Conservation (phyloP, 2,888 invertebrate genomes). For the Linnaemya tessellans region DNA sequence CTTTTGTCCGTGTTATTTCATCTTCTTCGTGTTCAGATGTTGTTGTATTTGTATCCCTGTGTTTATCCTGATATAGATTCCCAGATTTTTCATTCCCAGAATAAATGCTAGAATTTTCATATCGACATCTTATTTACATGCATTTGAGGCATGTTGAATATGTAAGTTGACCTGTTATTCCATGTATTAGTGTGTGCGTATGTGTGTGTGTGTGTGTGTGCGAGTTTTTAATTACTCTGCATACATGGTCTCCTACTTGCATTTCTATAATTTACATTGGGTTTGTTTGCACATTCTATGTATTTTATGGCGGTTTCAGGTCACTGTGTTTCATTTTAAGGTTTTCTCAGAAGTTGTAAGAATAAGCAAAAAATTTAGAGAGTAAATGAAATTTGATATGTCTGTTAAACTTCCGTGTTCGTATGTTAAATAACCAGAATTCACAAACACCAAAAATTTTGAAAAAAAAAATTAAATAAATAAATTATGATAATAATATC, state of each 20-base stretch:
- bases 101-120: conserved; percentile 62
- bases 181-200: background rate
- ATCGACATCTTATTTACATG: conserved; percentile 57
- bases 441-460: too few relatives aligned
- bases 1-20: conserved; percentile 27
- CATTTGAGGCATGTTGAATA: background rate
- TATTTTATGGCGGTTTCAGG: conserved; percentile 1
- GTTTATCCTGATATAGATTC: conserved; percentile 53
- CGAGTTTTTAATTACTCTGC: background rate
- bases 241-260: conserved; percentile 22
- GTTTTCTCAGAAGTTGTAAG: conserved; percentile 63
- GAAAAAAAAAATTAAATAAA: too few relatives aligned
- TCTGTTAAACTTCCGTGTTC: too few relatives aligned
- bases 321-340: conserved; percentile 11
- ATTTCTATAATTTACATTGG: conserved; percentile 36
- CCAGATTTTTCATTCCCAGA: conserved; percentile 56
- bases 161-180: conserved; percentile 62
- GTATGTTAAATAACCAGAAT: too few relatives aligned
- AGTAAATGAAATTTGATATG: background rate
- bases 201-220: too few relatives aligned
- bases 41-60: background rate
- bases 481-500: too few relatives aligned
- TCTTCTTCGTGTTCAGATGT: conserved; percentile 10
- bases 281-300: background rate
- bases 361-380: conserved; percentile 38